A percentile compares a stretch with the other conserved stretches of the same genome.
phyloP scores from a whole-genome alignment of 2,888 invertebrate genomes.

The Ormia ochracea region DNA sequence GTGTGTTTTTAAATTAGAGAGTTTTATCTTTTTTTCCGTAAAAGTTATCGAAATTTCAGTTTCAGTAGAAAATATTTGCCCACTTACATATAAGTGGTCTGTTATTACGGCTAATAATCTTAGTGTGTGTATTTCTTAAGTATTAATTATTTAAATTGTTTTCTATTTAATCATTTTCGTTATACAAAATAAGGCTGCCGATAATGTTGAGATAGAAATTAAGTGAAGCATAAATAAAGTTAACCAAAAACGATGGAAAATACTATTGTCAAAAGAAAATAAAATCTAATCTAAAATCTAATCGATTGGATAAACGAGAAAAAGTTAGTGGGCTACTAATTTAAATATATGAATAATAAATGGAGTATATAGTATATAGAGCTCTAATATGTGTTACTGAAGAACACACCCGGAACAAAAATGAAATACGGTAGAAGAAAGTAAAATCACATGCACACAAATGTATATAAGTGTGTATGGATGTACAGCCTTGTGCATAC shows the following conservation, averaged over 20 bases:
- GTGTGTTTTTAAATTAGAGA: too few species aligned
- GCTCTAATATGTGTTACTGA: neutral
- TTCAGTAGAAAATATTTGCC: neutral
- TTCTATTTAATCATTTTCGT: neutral
- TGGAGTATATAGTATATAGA: neutral
- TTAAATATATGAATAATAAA: slow-evolving; percentile 26
- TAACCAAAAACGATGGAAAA: neutral
- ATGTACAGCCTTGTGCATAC: neutral
- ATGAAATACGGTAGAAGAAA: slow-evolving; percentile 28
- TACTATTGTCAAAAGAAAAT: slow-evolving; percentile 10
- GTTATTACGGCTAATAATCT: neutral
- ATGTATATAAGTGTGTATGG: neutral
- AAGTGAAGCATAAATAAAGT: neutral
- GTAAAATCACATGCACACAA: neutral
- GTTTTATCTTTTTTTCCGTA: too few species aligned
- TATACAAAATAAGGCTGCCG: neutral
- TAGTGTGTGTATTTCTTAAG: neutral
- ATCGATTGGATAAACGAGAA: neutral
- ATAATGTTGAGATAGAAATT: neutral
- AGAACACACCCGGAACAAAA: slow-evolving; percentile 54
- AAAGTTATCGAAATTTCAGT: too few species aligned
- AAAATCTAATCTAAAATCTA: neutral
- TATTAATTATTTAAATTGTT: neutral
- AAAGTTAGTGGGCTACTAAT: slow-evolving; percentile 26
- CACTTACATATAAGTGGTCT: neutral